Evolutionary conservation across 2,888 invertebrate genomes (phyloP).

Genomic region (Cantharis lateralis): DNA sequence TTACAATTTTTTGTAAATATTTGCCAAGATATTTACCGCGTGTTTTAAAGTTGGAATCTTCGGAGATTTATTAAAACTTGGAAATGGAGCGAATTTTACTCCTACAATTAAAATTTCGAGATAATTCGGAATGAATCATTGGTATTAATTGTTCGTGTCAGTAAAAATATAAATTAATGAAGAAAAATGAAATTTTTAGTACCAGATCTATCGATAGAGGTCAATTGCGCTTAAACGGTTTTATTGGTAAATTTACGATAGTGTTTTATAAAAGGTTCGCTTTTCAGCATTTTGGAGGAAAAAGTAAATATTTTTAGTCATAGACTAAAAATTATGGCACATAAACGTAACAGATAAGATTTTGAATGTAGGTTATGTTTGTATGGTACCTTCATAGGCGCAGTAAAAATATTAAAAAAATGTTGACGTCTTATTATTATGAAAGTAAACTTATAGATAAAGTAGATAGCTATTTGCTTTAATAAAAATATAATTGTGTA

Average conservation of each 20-base stretch:
- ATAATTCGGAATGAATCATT: background rate
- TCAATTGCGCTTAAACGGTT: background rate
- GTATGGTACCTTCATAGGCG: background rate
- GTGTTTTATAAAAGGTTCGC: background rate
- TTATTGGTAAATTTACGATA: constrained; percentile 1
- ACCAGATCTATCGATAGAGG: background rate
- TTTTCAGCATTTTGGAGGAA: background rate
- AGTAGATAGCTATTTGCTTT: background rate
- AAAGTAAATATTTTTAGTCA: background rate
- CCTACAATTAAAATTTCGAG: background rate
- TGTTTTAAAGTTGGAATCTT: background rate
- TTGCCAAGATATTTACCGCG: background rate
- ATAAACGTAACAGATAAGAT: background rate
- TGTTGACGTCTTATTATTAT: background rate
- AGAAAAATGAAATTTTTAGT: background rate
- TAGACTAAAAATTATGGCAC: background rate
- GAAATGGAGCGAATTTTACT: background rate
- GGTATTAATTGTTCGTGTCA: background rate
- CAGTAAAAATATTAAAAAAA: constrained; percentile 1
- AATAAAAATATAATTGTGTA: background rate
- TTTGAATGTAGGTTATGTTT: constrained; percentile 1
- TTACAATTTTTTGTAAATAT: background rate
- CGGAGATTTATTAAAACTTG: background rate
- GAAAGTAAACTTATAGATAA: background rate
- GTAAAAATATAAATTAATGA: background rate